A percentile compares a stretch with the other conserved stretches of the same genome.
These are phyloP conservation scores for Akabosia matsudoensis DNA, from an alignment of 1,140 invertebrate species.

Conservation along the genomic window DNA sequence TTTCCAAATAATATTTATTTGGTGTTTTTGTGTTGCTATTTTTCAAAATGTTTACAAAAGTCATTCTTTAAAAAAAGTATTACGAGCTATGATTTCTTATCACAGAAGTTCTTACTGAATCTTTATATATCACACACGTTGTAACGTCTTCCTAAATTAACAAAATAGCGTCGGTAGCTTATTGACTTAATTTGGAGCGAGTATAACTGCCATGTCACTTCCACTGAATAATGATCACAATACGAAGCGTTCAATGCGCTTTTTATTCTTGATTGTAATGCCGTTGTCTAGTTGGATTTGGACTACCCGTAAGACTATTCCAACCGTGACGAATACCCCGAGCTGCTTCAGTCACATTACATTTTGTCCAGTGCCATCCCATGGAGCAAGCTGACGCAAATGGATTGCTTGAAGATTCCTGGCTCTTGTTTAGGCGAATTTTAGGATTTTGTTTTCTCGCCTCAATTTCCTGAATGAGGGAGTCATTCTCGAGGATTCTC, in stretches of 20 bases:
- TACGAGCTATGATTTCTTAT: neutral
- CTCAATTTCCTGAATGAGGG: slow-evolving; percentile 35
- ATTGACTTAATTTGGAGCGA: too few species aligned
- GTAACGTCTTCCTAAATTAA: too few species aligned
- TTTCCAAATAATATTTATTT: too few species aligned
- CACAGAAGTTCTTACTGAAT: neutral
- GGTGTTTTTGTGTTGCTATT: too few species aligned
- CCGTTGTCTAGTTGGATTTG: neutral
- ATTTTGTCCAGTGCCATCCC: slow-evolving; percentile 38
- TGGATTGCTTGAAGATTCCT: slow-evolving; percentile 21
- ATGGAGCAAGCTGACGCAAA: slow-evolving; percentile 30
- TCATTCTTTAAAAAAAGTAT: too few species aligned
- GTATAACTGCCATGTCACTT: too few species aligned
- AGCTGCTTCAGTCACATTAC: slow-evolving; percentile 28
- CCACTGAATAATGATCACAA: too few species aligned
- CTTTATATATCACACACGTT: too few species aligned
- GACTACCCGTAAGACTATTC: slow-evolving; percentile 26
- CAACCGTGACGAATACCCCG: slow-evolving; percentile 36
- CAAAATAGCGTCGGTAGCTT: too few species aligned
- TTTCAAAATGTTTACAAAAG: too few species aligned
- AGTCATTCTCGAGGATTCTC: slow-evolving; percentile 38
- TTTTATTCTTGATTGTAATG: slow-evolving; percentile 6
- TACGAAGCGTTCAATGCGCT: neutral
- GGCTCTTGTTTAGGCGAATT: slow-evolving; percentile 17
- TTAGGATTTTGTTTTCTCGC: slow-evolving; percentile 31